These are phyloP conservation scores for Leucophenga varia DNA, from an alignment of 1,140 invertebrate genomes.

Conservation along the genomic window DNA sequence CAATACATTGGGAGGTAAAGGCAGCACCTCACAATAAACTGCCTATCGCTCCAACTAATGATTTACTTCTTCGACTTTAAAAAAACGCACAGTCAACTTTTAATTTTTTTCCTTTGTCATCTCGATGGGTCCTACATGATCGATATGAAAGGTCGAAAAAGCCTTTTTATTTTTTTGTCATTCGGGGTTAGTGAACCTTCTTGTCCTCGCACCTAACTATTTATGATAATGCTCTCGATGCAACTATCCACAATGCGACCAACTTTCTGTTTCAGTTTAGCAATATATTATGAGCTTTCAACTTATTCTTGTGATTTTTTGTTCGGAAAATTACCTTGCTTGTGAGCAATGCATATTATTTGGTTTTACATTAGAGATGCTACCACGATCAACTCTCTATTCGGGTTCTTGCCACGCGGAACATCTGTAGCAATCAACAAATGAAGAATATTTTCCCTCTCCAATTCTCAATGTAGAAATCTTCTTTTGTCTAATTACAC, in stretches of 20 bases:
- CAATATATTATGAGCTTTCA: conserved; percentile 5
- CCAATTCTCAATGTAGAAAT: conserved; percentile 6
- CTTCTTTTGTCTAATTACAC: conserved; percentile 13
- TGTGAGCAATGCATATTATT: too few species aligned
- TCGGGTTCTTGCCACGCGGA: conserved; percentile 2
- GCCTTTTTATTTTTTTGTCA: conserved; percentile 4
- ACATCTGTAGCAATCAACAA: too few species aligned
- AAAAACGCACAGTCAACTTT: conserved; percentile 54
- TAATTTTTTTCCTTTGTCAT: conserved; percentile 50
- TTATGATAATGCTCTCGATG: conserved; percentile 6
- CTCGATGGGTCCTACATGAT: conserved; percentile 43
- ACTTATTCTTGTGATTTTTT: conserved; percentile 7
- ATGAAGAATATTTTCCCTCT: too few species aligned
- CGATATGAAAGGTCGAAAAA: conserved; percentile 24
- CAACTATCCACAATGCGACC: conserved; percentile 3
- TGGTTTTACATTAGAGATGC: conserved; percentile 2
- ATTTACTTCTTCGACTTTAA: conserved; percentile 39
- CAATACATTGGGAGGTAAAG: conserved; percentile 26
- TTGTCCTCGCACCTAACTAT: conserved; percentile 6
- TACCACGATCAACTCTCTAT: not conserved
- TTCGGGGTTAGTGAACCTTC: conserved; percentile 6
- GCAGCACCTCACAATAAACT: conserved; percentile 35
- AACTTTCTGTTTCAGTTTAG: conserved; percentile 4
- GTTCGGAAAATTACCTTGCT: conserved; percentile 4
- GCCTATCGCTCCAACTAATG: conserved; percentile 22